Percentiles rank a stretch among this genome's conserved stretches.
These are phyloP conservation scores for Cryptus viduatorius DNA, from an alignment of 2,888 invertebrate species.

Conservation along the genomic window DNA sequence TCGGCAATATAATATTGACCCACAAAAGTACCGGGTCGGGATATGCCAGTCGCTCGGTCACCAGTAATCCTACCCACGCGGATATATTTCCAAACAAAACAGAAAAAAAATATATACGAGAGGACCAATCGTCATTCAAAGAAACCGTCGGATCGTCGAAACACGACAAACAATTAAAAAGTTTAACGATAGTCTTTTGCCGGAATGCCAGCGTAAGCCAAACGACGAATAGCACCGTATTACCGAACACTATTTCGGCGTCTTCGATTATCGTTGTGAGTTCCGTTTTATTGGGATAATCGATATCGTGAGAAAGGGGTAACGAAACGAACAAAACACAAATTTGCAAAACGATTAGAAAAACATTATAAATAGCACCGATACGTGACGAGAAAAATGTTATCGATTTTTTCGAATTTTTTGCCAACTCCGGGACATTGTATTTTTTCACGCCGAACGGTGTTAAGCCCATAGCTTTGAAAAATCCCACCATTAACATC, in stretches of 20 bases:
- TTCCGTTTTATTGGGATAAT: background rate
- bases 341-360: conserved; percentile 2
- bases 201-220: conserved; percentile 8
- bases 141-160: background rate
- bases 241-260: background rate
- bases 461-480: conserved; percentile 18
- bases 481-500: background rate
- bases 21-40: background rate
- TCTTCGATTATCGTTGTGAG: conserved; percentile 1
- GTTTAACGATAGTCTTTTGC: background rate
- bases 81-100: background rate
- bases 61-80: background rate
- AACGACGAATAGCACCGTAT: background rate
- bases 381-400: conserved; percentile 9
- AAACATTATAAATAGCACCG: conserved; percentile 22
- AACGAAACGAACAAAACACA: background rate
- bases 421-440: background rate
- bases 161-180: conserved; percentile 19
- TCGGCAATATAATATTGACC: conserved; percentile 30
- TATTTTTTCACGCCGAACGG: conserved; percentile 10
- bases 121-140: background rate
- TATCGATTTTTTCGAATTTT: background rate
- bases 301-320: background rate
- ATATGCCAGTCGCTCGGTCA: background rate
- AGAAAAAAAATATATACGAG: background rate